Evolutionary conservation across 2,797 vertebrate genomes (phyloP).

Genomic region (Todus mexicanus): DNA sequence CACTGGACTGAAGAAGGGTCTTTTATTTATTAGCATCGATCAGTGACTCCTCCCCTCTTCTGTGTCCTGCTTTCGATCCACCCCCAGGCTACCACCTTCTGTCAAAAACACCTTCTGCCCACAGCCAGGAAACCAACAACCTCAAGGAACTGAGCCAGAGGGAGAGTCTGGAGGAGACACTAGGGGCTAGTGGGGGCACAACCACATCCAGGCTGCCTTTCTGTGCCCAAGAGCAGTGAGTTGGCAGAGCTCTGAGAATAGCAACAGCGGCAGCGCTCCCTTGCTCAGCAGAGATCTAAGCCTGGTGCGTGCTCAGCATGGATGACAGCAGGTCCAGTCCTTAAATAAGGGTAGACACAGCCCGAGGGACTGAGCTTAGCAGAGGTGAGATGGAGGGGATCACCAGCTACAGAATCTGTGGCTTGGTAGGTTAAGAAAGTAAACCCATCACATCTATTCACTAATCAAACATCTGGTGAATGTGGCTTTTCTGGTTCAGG

Average conservation of each 20-base stretch:
- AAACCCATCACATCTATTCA: background rate
- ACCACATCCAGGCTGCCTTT: background rate
- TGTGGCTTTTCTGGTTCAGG: background rate
- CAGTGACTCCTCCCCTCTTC: slow-evolving; percentile 55
- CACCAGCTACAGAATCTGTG: background rate
- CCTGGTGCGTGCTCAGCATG: background rate
- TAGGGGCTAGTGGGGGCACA: background rate
- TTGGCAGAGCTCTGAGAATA: background rate
- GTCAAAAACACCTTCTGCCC: slow-evolving; percentile 48
- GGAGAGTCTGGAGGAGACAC: background rate
- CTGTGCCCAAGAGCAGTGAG: background rate
- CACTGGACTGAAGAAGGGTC: background rate
- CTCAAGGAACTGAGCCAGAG: slow-evolving; percentile 15
- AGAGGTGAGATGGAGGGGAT: background rate
- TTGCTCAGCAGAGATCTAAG: background rate
- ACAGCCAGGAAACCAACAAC: slow-evolving; percentile 19
- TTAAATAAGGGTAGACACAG: background rate
- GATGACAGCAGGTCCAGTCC: background rate
- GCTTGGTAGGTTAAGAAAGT: background rate
- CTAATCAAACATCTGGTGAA: background rate
- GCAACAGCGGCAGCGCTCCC: background rate
- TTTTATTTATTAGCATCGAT: slow-evolving; percentile 59
- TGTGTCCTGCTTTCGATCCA: slow-evolving; percentile 30
- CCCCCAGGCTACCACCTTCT: slow-evolving; percentile 12
- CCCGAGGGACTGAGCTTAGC: background rate